These are phyloP conservation scores for Euwallacea fornicatus DNA, from an alignment of 1,140 invertebrate genomes.

Conservation along the genomic window DNA sequence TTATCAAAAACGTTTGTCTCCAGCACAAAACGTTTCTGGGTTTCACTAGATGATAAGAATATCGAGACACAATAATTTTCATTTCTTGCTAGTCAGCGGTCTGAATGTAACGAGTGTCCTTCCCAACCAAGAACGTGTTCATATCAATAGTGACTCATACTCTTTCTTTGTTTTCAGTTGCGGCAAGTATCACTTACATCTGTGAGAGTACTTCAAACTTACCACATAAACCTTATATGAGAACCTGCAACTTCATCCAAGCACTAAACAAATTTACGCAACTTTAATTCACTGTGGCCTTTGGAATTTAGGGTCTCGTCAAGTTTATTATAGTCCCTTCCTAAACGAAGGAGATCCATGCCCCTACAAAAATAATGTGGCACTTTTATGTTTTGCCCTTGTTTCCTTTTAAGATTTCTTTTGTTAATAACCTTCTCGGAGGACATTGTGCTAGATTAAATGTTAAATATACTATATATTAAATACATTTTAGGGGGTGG, in stretches of 20 bases:
- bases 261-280: background rate
- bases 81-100: conserved; percentile 1
- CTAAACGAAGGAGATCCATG: background rate
- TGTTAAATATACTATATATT: background rate
- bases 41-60: conserved; percentile 3
- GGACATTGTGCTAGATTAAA: background rate
- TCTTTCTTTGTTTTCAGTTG: background rate
- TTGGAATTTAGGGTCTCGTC: background rate
- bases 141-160: conserved; percentile 4
- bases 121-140: background rate
- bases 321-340: background rate
- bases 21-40: background rate
- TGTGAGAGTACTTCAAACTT: background rate
- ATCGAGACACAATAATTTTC: background rate
- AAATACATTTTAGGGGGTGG: background rate
- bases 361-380: background rate
- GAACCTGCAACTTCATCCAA: background rate
- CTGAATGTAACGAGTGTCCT: background rate
- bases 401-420: background rate
- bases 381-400: background rate
- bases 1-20: background rate
- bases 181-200: too few relatives aligned
- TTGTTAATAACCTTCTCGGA: background rate
- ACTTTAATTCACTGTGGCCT: background rate
- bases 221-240: background rate